Base-by-base conservation (phyloP, 2,888 invertebrate species). In the Gandaritis pyraliata region DNA sequence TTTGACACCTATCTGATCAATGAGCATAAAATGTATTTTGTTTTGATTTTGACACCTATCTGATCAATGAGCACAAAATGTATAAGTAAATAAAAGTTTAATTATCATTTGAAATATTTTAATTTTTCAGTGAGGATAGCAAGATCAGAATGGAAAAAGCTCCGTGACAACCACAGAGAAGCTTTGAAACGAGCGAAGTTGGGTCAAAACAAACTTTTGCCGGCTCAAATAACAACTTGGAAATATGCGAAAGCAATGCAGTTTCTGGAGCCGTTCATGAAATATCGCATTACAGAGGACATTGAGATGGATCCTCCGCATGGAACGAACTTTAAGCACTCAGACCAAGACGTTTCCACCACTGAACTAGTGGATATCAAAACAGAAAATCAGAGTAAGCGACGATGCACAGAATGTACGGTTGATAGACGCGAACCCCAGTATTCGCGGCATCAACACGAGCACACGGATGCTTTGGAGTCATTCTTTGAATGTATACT, bases 161-260 rank as follows among this genome's bases (percentile, higher is more conserved):
- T 91, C 23, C 81, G 90, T 1, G 90, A 90, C 68, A 90, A 90
- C 64, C 90, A 91, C 59, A 72, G 90, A 23, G 90, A 90, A 64
- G 90, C 90, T 2, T 76, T 90, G 7, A 90, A 90, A 65, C 77
- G 90, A 66, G 90, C 90, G 0, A 90, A 90, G 68, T 76, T 90
- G 5, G 90, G 90, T 4, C 90, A 88, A 66, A 90, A 90, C 65
- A 90, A 90, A 75, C 73, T 90, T 52, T 69, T 90, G 41, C 90
- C 90, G 0, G 89, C 90, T 23, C 90, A 90, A 70, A 86, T 91
- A 30, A 91, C 90, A 1, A 91, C 90, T 8, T 91, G 90, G 90
- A 91, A 91, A 66, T 91, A 90, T 60, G 90, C 90, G 11, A 91
- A 90, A 70, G 83, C 83, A 0, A 90, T 91, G 90, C 90, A 90